A percentile compares a stretch with the other conserved stretches of the same genome.
Evolutionary conservation across 2,113 vertebrate genomes (phyloP).

Genomic region (Excalfactoria chinensis): DNA sequence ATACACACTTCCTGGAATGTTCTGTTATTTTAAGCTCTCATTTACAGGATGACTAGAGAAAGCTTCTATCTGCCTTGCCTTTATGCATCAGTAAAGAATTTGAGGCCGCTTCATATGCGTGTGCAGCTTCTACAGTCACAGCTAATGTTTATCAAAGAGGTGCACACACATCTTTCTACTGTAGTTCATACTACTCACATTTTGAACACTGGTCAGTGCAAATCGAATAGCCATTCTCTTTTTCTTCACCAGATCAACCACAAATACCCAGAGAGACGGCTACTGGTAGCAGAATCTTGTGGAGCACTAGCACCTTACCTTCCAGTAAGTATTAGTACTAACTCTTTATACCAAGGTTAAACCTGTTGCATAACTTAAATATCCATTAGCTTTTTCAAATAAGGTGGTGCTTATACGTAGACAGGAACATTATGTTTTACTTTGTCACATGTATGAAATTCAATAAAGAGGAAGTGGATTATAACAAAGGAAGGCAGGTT

Average conservation of each 20-base stretch:
- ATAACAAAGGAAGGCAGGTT: neutral
- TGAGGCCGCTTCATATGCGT: neutral
- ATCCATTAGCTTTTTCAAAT: neutral
- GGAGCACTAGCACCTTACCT: slow-evolving; percentile 96
- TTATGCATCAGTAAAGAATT: neutral
- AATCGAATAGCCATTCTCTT: neutral
- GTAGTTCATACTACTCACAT: neutral
- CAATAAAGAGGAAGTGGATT: neutral
- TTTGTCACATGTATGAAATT: neutral
- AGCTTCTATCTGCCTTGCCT: neutral
- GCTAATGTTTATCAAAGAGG: neutral
- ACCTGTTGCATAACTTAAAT: neutral
- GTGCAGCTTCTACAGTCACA: neutral
- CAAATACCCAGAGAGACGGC: slow-evolving; percentile 97
- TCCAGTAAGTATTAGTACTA: slow-evolving; percentile 85
- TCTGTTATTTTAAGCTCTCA: neutral
- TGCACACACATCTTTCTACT: rapidly evolving
- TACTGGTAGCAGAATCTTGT: slow-evolving; percentile 97
- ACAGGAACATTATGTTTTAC: neutral
- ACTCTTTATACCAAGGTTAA: neutral
- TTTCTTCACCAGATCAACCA: slow-evolving; percentile 91
- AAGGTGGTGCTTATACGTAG: neutral
- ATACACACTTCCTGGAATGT: neutral
- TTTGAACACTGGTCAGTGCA: neutral
- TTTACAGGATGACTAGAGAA: neutral